Conservation (phyloP, 2,113 vertebrate genomes). For the Anseranas semipalmata region DNA sequence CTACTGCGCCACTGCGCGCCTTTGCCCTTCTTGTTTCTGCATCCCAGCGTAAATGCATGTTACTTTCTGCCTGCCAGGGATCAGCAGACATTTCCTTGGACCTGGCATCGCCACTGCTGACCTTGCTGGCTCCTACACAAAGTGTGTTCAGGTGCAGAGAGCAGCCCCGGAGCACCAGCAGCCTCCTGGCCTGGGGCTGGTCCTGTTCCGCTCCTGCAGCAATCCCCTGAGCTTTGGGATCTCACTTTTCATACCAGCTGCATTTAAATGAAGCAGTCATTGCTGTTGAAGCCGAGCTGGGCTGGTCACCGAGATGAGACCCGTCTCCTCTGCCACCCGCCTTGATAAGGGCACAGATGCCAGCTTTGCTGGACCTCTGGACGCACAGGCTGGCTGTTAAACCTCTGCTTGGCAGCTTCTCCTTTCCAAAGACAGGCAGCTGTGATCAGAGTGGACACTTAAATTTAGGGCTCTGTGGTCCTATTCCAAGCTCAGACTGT, state of each 20-base stretch:
- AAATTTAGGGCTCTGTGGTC: not conserved
- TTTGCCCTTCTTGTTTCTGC: not conserved
- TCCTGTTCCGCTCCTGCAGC: not conserved
- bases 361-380: not conserved
- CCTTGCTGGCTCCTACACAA: not conserved
- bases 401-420: not conserved
- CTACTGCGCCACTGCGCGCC: accelerated
- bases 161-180: not conserved
- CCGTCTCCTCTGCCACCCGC: not conserved
- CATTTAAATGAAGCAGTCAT: not conserved
- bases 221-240: not conserved
- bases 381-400: not conserved
- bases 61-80: not conserved
- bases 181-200: not conserved
- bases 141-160: not conserved
- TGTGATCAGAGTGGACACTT: not conserved
- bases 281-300: not conserved
- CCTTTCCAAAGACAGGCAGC: not conserved
- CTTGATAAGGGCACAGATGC: not conserved
- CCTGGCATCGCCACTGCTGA: not conserved
- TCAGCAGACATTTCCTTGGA: not conserved
- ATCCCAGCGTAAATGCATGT: not conserved
- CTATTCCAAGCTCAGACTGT: not conserved
- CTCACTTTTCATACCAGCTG: not conserved
- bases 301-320: not conserved